Evolutionary conservation across 2,113 vertebrate species (phyloP).

Genomic region (Pseudonaja textilis): DNA sequence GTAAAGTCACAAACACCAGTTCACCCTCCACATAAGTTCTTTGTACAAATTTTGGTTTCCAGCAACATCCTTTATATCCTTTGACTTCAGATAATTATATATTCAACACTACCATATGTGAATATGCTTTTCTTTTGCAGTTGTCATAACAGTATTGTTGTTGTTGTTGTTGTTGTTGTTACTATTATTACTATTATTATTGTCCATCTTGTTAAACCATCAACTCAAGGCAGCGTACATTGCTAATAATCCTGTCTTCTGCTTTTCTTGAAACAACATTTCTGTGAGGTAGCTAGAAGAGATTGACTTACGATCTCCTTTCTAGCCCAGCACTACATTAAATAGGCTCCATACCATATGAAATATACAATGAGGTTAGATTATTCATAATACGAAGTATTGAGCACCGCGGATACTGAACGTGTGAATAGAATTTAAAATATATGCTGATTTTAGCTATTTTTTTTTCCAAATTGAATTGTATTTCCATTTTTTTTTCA

Average conservation of each 20-base stretch:
- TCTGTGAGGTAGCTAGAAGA: background rate
- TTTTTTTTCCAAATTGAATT: background rate
- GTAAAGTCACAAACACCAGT: too few relatives aligned
- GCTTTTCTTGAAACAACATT: too few relatives aligned
- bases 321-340: background rate
- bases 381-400: background rate
- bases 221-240: background rate
- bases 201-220: background rate
- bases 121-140: background rate
- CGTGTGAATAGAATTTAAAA: background rate
- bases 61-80: too few relatives aligned
- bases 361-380: background rate
- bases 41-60: too few relatives aligned
- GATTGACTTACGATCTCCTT: background rate
- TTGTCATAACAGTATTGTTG: background rate
- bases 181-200: background rate
- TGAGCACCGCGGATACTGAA: background rate
- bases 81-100: background rate
- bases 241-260: background rate
- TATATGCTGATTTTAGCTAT: background rate
- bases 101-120: background rate
- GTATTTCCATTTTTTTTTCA: background rate
- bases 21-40: too few relatives aligned
- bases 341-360: background rate
- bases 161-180: background rate